Conservation (phyloP, 2,888 invertebrate species). For the Autographa pulchrina region DNA sequence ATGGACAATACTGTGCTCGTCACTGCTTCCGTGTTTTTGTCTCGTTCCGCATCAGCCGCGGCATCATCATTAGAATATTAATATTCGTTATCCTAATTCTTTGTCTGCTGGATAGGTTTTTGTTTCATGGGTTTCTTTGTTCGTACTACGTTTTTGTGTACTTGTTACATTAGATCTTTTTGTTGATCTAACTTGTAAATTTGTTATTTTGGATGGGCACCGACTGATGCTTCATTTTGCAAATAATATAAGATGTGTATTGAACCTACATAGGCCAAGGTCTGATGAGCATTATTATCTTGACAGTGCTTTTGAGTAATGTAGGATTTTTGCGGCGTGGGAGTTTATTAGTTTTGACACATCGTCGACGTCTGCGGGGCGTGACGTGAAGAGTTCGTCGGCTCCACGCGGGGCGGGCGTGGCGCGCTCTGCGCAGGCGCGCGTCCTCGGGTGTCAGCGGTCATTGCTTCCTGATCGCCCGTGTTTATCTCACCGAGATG, state of each 20-base stretch:
- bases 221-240: conserved; percentile 47
- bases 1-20: conserved; percentile 78
- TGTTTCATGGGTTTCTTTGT: conserved; percentile 71
- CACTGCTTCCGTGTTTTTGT: conserved; percentile 85
- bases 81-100: conserved; percentile 74
- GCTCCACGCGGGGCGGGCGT: conserved; percentile 58
- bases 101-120: conserved; percentile 32
- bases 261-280: conserved; percentile 57
- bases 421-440: conserved; percentile 15
- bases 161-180: conserved; percentile 67
- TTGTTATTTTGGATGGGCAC: conserved; percentile 61
- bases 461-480: conserved; percentile 83
- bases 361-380: conserved; percentile 26
- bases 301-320: conserved; percentile 30
- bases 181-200: conserved; percentile 61
- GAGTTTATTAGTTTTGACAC: conserved; percentile 43
- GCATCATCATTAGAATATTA: conserved; percentile 83
- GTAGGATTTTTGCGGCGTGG: conserved; percentile 28
- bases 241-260: conserved; percentile 43
- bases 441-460: conserved; percentile 76
- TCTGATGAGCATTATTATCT: conserved; percentile 36
- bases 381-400: conserved; percentile 61
- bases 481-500: conserved; percentile 65
- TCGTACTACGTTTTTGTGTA: conserved; percentile 60
- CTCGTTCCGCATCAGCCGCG: conserved; percentile 79